phyloP scores from a whole-genome alignment of 1,140 invertebrate species.

The Melitaea cinxia region DNA sequence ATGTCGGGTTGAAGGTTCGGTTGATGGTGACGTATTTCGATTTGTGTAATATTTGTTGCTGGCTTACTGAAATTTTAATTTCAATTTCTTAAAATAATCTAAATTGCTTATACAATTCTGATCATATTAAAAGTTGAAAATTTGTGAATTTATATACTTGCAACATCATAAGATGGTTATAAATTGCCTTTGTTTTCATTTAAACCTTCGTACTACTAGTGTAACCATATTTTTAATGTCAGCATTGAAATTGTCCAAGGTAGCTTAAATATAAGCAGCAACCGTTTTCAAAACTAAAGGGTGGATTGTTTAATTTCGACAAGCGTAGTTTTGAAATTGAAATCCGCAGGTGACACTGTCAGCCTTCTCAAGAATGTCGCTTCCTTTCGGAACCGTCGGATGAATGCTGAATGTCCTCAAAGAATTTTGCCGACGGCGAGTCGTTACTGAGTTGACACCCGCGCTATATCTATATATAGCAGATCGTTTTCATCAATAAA shows the following conservation, averaged over 20 bases:
- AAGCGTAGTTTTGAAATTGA: conserved; percentile 15
- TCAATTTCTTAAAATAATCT: neutral
- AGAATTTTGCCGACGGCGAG: conserved; percentile 23
- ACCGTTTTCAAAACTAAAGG: conserved; percentile 5
- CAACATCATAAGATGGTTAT: too few relatives aligned
- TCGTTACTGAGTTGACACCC: conserved; percentile 21
- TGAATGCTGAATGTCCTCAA: conserved; percentile 28
- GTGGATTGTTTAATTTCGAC: conserved; percentile 8
- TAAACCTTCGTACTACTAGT: too few relatives aligned
- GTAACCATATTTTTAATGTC: conserved; percentile 2
- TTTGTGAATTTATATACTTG: too few relatives aligned
- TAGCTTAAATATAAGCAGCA: neutral
- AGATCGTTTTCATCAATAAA: conserved; percentile 5
- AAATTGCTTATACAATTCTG: too few relatives aligned
- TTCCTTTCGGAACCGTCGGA: conserved; percentile 22
- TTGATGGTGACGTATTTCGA: conserved; percentile 14
- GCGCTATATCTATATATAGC: conserved; percentile 29
- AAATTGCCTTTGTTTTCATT: too few relatives aligned
- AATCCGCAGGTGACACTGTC: conserved; percentile 24
- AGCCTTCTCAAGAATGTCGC: neutral
- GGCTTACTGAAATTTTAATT: neutral
- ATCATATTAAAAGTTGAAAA: too few relatives aligned
- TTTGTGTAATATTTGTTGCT: neutral
- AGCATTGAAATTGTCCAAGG: neutral
- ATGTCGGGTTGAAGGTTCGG: conserved; percentile 9